phyloP scores from a whole-genome alignment of 2,888 invertebrate species.

The Tetragnatha montana region DNA sequence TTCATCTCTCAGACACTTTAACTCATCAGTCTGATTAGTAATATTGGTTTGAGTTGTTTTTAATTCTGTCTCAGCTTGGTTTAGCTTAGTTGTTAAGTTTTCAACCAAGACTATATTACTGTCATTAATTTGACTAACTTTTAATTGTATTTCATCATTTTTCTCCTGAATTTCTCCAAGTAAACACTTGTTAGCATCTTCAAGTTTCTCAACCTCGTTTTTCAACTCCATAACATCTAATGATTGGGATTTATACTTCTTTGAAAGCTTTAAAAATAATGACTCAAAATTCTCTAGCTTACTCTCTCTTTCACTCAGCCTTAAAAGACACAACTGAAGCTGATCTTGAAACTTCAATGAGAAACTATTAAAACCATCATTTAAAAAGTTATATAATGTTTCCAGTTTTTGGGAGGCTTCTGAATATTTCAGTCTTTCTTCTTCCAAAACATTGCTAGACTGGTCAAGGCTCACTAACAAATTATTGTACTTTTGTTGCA shows the following conservation, averaged over 20 bases:
- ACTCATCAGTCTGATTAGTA: not conserved
- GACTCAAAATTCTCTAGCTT: slow-evolving; percentile 38
- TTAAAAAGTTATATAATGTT: slow-evolving; percentile 8
- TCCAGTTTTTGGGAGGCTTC: slow-evolving; percentile 14
- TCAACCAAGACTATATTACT: not conserved
- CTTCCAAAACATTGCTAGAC: slow-evolving; percentile 7
- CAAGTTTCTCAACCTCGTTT: slow-evolving; percentile 3
- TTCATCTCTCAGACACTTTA: not conserved
- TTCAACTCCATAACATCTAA: slow-evolving; percentile 30
- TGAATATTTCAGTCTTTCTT: slow-evolving; percentile 11
- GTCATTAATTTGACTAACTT: not conserved
- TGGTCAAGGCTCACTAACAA: slow-evolving; percentile 1
- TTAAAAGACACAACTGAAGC: slow-evolving; percentile 1
- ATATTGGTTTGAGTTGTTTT: not conserved
- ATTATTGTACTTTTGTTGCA: slow-evolving; percentile 5
- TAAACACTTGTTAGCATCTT: not conserved
- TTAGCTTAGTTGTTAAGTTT: not conserved
- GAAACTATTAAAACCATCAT: slow-evolving; percentile 1
- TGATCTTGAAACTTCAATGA: not conserved
- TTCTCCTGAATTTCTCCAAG: not conserved
- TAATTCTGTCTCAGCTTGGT: not conserved
- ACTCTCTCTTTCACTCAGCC: slow-evolving; percentile 12
- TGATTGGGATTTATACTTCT: slow-evolving; percentile 25
- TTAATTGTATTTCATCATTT: slow-evolving; percentile 2
- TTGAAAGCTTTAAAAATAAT: slow-evolving; percentile 6